Conservation (phyloP, 2,888 invertebrate genomes). For the Pollenia amentaria region DNA sequence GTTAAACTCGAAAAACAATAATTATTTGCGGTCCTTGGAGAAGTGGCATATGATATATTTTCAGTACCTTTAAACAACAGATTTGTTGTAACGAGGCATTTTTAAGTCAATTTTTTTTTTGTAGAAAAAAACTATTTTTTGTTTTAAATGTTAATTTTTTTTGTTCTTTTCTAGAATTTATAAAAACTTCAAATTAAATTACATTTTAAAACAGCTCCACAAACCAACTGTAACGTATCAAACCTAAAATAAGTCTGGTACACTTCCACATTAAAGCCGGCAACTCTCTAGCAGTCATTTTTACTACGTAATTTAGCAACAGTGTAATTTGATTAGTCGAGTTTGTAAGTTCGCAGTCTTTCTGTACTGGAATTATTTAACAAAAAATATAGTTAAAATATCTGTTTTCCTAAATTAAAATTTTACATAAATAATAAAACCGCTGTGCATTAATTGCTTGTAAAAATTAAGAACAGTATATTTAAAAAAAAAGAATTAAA, state of each 20-base stretch:
- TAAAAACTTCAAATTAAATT: too few species aligned
- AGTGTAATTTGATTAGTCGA: conserved; percentile 60
- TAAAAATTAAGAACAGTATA: neutral
- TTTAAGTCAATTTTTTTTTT: too few species aligned
- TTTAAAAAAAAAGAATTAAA: neutral
- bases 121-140: too few species aligned
- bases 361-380: conserved; percentile 54
- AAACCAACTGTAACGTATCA: too few species aligned
- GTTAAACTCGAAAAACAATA: too few species aligned
- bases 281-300: neutral
- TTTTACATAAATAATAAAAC: neutral
- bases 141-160: too few species aligned
- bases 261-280: neutral
- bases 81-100: too few species aligned
- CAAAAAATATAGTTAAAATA: conserved; percentile 30
- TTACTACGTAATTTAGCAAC: conserved; percentile 32
- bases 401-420: neutral
- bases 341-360: conserved; percentile 39
- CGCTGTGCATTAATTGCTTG: neutral
- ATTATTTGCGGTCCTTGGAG: too few species aligned
- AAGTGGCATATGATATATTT: too few species aligned
- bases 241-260: neutral
- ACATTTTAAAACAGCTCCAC: neutral
- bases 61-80: too few species aligned
- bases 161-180: too few species aligned